Evolutionary conservation across 2,797 vertebrate genomes (phyloP), one percentile per base, ranked within the genome.

Genomic region (Anabas testudineus): DNA sequence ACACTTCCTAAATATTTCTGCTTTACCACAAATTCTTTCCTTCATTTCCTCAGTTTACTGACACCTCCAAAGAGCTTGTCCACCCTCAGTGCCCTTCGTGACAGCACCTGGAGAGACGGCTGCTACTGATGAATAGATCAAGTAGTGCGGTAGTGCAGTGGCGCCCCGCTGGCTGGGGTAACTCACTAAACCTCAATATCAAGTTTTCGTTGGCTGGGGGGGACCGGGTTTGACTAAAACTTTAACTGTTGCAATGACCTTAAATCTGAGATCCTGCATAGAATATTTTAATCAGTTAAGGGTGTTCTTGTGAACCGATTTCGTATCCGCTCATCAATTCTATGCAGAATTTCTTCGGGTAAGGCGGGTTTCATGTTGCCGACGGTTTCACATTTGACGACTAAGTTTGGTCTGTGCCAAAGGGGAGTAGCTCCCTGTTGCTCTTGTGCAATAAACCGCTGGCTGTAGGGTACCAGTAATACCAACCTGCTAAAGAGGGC

Each of bases 31-130:
- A 10, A 34, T 10, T n/a, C 16, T 13, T 9, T 26, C 3, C 42
- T 39, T n/a, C 24, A 32, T 49, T n/a, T 24, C 34, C 10, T 28
- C 83, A 98, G 97, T 92, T 96, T 98, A 80, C 93, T 97, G 89
- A 96, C 95, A 1, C 96, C 97, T 83, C 97, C 96, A 87, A 98
- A 97, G 91, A 95, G 95, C 49, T 90, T 97, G 82, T 94, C 96
- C 3, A 94, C 96, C 30, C 92, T 98, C 84, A 97, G 95, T 86
- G 91, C 96, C n/a, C 94, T 97, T 71, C 93, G 95, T 15, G 96
- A 98, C 74, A 87, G 93, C 65, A 92, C 92, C 71, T 98, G 97
- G 97, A 95, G 95, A 81, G 97, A 99, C 0, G 97, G 97, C 71
- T 97, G 97, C 91, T 98, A 97, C 88, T 98, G 93, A 97, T 4